Base-by-base conservation (phyloP, 2,113 vertebrate species). In the Peromyscus polionotus region DNA sequence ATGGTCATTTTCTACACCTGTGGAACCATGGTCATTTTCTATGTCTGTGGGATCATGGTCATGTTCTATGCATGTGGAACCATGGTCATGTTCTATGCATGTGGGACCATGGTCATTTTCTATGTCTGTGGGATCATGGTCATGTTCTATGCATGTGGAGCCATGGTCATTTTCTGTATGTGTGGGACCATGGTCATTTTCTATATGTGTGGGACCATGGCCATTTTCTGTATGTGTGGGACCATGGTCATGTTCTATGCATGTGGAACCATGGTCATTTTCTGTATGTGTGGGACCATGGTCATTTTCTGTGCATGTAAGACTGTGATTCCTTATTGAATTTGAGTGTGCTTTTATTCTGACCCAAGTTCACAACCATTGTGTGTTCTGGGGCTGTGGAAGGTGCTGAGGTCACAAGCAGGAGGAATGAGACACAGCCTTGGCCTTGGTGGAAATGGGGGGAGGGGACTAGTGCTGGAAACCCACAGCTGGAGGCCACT, bases 281-380 rank as follows among this genome's bases (percentile, higher is more conserved):
- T 28, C 9, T 65, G 7, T 63, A 22, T 3, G 11, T 14, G 63
- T 65, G 63, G 7, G 22, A 65, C 63, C 24, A 65, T 10, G 63
- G 24, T 68, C 67, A 36, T 36, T 70, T 36, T 16, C 68, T 39
- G n/a, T 73, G 70, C n/a, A 39, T 31, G 42, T 24, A 22, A 11
- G 39, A 26, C 42, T 51, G 36, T 16, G n/a, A 39, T 48, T 33
- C 59, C 80, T 75, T 45, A 19, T 68, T 87, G 54, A 92, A 95
- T 48, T 76, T 70, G 83, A 67, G 22, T 28, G 85, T 88, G 42
- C 86, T 95, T 93, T 96, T 42, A 61, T 92, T 63, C 81, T 24
- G 19, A 42, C 48, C 90, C 77, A 51, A 54, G 88, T 65, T 67
- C 33, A 26, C 57, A 94, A 7, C 61, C 1, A 0, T 36, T 90